Conservation (phyloP, 2,888 invertebrate species). For the Neoascia interrupta region DNA sequence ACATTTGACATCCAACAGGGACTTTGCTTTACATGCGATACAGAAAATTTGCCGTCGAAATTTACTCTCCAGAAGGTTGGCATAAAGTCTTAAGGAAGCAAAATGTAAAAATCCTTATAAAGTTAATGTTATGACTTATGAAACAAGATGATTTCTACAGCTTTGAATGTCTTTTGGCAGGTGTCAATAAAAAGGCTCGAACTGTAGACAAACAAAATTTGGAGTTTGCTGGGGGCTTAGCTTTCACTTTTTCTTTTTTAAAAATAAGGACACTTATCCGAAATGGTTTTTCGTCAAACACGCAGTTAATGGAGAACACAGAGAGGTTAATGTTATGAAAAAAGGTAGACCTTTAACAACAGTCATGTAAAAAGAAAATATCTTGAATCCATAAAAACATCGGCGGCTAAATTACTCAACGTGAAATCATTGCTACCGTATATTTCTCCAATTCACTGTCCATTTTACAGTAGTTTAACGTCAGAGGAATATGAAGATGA, state of each 20-base stretch:
- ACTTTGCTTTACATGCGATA: constrained; percentile 5
- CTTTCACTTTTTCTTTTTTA: too few species aligned
- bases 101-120: constrained; percentile 10
- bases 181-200: not conserved
- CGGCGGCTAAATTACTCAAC: not conserved
- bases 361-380: constrained; percentile 10
- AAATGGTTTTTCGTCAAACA: constrained; percentile 19
- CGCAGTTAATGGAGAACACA: not conserved
- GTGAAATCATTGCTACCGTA: not conserved
- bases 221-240: not conserved
- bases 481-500: too few species aligned
- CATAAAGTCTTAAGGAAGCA: constrained; percentile 12
- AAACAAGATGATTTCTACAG: constrained; percentile 15
- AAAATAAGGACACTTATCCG: not conserved
- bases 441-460: constrained; percentile 1
- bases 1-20: constrained; percentile 15
- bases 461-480: too few species aligned
- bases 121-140: not conserved
- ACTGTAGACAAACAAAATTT: constrained; percentile 5
- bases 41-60: constrained; percentile 11
- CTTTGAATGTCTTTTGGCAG: constrained; percentile 1
- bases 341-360: not conserved
- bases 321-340: constrained; percentile 4
- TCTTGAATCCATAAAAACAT: constrained; percentile 9
- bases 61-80: constrained; percentile 22